Conservation (phyloP, 2,888 invertebrate genomes). For the Malthinus flaveolus region DNA sequence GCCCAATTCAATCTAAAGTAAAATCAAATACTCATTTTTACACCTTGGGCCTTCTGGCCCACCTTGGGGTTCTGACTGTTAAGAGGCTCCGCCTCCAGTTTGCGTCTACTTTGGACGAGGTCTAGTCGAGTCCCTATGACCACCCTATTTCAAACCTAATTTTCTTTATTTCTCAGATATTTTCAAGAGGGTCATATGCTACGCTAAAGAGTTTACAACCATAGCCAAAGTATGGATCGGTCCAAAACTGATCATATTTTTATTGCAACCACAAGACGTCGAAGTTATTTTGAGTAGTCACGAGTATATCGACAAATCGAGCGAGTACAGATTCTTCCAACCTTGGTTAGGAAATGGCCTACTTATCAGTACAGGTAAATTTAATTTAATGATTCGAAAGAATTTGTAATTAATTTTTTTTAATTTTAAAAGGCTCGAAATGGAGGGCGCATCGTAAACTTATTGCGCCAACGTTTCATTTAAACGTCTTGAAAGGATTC, state of each 20-base stretch:
- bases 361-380: constrained; percentile 74
- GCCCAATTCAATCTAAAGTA: no score
- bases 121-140: no score
- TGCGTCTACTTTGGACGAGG: no score
- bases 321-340: constrained; percentile 78
- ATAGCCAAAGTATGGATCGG: constrained; percentile 76
- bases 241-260: constrained; percentile 72
- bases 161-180: constrained; percentile 60
- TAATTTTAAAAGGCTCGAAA: constrained; percentile 63
- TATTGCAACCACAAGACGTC: constrained; percentile 78
- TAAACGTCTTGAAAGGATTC: constrained; percentile 85
- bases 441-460: constrained; percentile 85
- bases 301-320: constrained; percentile 78
- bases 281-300: constrained; percentile 79
- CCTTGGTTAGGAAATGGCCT: constrained; percentile 85
- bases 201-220: constrained; percentile 59
- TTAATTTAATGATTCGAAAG: background rate
- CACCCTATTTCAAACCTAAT: no score
- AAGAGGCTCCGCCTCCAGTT: no score
- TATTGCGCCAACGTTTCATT: constrained; percentile 86
- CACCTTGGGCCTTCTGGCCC: no score
- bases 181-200: constrained; percentile 67
- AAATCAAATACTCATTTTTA: no score
- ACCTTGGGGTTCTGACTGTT: no score
- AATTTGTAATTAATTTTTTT: background rate